Base-by-base conservation (phyloP, 1,140 invertebrate species). In the Zaprionus ghesquierei region DNA sequence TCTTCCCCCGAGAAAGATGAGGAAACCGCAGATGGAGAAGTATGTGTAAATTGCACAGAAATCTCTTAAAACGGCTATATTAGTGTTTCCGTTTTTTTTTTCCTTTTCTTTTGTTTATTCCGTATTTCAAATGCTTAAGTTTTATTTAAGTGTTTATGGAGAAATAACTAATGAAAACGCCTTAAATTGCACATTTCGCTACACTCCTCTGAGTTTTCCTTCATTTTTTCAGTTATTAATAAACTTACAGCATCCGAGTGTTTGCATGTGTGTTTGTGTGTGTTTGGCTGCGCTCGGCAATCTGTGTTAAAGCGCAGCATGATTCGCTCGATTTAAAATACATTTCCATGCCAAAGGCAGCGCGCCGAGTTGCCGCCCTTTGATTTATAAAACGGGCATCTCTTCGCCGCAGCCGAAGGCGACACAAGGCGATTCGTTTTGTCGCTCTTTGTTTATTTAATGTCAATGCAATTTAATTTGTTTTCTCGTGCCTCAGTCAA, bases 71-170 rank as follows among this genome's bases (percentile, higher is more conserved):
- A 75, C 50, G 31, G 63, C 82, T 74, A 55, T 56, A 68, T 69
- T 60, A 51, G 15, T 35, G 64, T 72, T 72, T 55, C 38, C 31
- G 4, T 29, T 33, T 53, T 27, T 27, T 12, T 61, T 2, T 29
- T 29, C 2, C 23, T 41, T 20, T 27, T 15, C 50, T 50, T 60
- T 29, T 54, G 27, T 31, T 31, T 20, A 18, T 29, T 54, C 72
- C 64, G 64, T 69, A 62, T 87, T 79, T 82, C 71, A 58, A 86
- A 89, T 82, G 84, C 71, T 86, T 86, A 82, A 82, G 65, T 86
- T 86, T 89, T 86, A 86, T 86, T 76, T 86, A 86, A 89, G 82
- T 86, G 82, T 86, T 86, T 86, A 86, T 86, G 82, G 84, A 86
- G 84, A 86, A 86, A 86, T 86, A 86, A 89, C 84, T 86, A 86